A percentile compares a stretch with the other conserved stretches of the same genome.
These are phyloP conservation scores for Drosophila parabipectinata DNA, from an alignment of 1,140 invertebrate species.

Conservation along the genomic window DNA sequence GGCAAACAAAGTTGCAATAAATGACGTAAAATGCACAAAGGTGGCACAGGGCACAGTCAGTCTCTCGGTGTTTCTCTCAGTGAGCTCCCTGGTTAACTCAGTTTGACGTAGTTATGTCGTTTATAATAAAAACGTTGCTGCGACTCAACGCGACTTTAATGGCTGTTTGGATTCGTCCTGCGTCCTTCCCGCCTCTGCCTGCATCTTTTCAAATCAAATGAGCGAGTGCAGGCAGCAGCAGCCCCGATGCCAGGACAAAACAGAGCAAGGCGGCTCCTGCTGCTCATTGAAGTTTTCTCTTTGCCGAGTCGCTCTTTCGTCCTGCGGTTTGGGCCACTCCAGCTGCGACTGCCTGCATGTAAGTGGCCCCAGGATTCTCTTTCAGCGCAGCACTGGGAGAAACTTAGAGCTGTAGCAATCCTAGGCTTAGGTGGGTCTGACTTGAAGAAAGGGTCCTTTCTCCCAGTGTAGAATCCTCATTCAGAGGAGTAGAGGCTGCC, in stretches of 20 bases:
- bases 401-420: background rate
- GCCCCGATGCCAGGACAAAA: constrained; percentile 40
- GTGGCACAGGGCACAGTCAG: constrained; percentile 8
- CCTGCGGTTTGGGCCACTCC: constrained; percentile 50
- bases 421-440: too few relatives aligned
- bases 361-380: constrained; percentile 69
- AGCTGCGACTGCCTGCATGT: constrained; percentile 69
- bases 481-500: constrained; percentile 3
- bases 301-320: constrained; percentile 50
- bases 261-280: constrained; percentile 36
- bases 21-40: constrained; percentile 74
- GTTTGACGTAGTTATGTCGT: constrained; percentile 81
- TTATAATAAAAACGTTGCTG: constrained; percentile 76
- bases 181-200: constrained; percentile 35
- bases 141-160: constrained; percentile 76
- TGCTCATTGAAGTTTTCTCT: constrained; percentile 50
- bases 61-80: constrained; percentile 15
- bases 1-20: constrained; percentile 79
- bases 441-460: background rate
- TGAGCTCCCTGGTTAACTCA: constrained; percentile 64
- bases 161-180: constrained; percentile 57
- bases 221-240: constrained; percentile 38
- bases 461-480: constrained; percentile 11
- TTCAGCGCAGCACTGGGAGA: constrained; percentile 22
- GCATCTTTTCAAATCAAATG: constrained; percentile 79